Percentiles rank a stretch among this genome's conserved stretches.
Evolutionary conservation across 2,888 invertebrate genomes (phyloP).

Genomic region (Adineta ricciae): DNA sequence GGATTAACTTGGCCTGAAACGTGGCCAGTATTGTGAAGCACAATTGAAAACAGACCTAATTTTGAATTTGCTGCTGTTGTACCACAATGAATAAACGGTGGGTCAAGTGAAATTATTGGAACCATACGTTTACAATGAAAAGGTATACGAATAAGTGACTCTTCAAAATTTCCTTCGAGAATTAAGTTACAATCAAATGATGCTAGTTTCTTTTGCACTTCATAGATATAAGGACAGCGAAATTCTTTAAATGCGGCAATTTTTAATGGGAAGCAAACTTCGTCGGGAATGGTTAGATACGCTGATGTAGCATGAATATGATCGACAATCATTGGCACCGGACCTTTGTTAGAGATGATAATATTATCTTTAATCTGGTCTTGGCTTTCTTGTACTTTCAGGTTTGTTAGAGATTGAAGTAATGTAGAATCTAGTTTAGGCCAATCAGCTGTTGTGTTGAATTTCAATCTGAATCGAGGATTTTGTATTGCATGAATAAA

Average conservation of each 20-base stretch:
- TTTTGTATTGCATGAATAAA: not conserved
- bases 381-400: not conserved
- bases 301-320: not conserved
- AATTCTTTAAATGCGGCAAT: not conserved
- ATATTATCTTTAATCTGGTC: not conserved
- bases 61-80: not conserved
- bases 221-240: not conserved
- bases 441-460: not conserved
- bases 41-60: too few species aligned
- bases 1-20: too few species aligned
- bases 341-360: not conserved
- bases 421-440: not conserved
- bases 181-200: not conserved
- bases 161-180: not conserved
- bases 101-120: not conserved
- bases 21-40: too few species aligned
- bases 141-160: not conserved
- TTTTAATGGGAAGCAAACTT: not conserved
- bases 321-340: not conserved
- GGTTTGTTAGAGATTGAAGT: not conserved
- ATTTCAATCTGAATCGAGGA: not conserved
- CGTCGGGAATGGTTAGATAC: not conserved
- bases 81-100: not conserved
- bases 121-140: not conserved
- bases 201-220: not conserved